Evolutionary conservation across 2,113 vertebrate genomes (phyloP).

Genomic region (Elephas maximus): DNA sequence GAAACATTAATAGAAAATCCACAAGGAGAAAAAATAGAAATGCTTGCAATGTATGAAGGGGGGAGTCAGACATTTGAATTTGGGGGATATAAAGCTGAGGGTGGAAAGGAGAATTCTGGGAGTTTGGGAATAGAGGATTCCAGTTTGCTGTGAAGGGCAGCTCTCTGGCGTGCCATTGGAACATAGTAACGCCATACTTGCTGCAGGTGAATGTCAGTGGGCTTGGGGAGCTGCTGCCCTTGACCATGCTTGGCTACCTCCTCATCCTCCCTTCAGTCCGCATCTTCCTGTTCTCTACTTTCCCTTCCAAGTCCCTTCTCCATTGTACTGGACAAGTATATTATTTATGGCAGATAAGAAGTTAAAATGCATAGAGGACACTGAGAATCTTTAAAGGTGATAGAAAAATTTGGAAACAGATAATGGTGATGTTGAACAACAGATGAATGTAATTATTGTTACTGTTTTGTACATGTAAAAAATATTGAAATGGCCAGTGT

Average conservation of each 20-base stretch:
- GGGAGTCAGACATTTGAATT: neutral
- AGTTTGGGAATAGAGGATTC: neutral
- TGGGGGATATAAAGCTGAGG: neutral
- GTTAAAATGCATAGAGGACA: neutral
- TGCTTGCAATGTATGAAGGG: neutral
- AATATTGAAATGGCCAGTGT: neutral
- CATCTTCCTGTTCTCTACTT: neutral
- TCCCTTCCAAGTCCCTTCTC: neutral
- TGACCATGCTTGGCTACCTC: constrained; percentile 17
- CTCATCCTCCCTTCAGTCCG: neutral
- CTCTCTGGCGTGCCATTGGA: neutral
- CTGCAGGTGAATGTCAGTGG: neutral
- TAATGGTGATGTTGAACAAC: too few relatives aligned
- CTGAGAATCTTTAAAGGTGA: too few relatives aligned
- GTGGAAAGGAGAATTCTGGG: neutral
- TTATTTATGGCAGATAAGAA: neutral
- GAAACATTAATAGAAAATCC: neutral
- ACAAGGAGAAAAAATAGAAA: neutral
- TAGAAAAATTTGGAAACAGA: too few relatives aligned
- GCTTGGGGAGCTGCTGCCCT: constrained; percentile 38
- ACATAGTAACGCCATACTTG: neutral
- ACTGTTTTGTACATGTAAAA: neutral
- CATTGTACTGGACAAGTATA: neutral
- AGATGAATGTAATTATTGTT: neutral
- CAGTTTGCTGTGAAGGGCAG: neutral